A percentile compares a stretch with the other conserved stretches of the same genome.
Evolutionary conservation across 1,140 invertebrate species (phyloP).

Genomic region (Drosophila obscura): DNA sequence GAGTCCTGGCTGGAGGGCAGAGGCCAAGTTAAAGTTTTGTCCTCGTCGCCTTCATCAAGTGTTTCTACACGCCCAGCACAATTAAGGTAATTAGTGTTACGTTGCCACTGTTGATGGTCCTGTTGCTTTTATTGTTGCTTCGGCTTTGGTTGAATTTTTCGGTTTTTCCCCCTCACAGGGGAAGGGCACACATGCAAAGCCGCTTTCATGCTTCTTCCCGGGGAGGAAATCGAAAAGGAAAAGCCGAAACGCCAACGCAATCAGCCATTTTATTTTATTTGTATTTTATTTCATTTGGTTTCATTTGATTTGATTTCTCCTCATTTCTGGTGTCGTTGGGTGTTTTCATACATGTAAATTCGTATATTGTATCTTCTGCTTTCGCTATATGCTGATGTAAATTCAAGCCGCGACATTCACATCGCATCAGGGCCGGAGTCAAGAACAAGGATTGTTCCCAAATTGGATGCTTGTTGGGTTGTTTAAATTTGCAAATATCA

Average conservation of each 20-base stretch:
- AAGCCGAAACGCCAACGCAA: conserved; percentile 60
- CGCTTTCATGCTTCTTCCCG: conserved; percentile 64
- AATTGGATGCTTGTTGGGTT: conserved; percentile 38
- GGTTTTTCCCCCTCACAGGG: no score
- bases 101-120: conserved; percentile 37
- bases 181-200: conserved; percentile 70
- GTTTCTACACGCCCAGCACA: conserved; percentile 66
- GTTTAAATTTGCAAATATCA: conserved; percentile 72
- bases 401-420: conserved; percentile 70
- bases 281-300: conserved; percentile 52
- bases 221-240: conserved; percentile 30
- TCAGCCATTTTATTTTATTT: conserved; percentile 69
- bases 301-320: conserved; percentile 57
- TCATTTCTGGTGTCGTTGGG: conserved; percentile 59
- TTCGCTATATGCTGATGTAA: conserved; percentile 53
- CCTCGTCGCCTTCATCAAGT: conserved; percentile 74
- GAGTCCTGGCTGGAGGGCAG: conserved; percentile 43
- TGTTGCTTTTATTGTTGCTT: conserved; percentile 30
- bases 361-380: conserved; percentile 37
- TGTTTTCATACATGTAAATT: conserved; percentile 18
- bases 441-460: conserved; percentile 37
- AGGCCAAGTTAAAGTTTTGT: conserved; percentile 76
- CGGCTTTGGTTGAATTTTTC: conserved; percentile 16
- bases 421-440: conserved; percentile 55
- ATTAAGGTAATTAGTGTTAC: conserved; percentile 77